phyloP scores from a whole-genome alignment of 2,888 invertebrate species.

The Hartigia nigra region DNA sequence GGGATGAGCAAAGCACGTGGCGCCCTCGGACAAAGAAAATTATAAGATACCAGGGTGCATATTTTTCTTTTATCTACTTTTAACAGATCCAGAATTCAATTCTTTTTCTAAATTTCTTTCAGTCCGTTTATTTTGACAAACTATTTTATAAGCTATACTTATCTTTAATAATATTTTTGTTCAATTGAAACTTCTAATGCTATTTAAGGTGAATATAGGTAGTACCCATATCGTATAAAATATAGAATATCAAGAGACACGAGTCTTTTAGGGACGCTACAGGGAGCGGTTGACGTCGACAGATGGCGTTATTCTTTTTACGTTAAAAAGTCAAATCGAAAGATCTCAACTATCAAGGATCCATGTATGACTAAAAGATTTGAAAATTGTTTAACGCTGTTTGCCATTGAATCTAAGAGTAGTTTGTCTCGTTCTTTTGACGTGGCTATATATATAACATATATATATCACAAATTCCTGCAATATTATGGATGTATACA shows the following conservation, averaged over 20 bases:
- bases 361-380: background rate
- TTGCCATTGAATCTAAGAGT: background rate
- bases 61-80: background rate
- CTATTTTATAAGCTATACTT: background rate
- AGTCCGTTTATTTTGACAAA: background rate
- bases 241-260: background rate
- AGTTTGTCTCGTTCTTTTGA: background rate
- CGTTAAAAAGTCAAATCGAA: background rate
- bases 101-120: background rate
- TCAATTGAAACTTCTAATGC: background rate
- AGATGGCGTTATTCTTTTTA: background rate
- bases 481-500: background rate
- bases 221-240: background rate
- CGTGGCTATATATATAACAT: background rate
- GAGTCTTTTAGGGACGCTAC: background rate
- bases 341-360: background rate
- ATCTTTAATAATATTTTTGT: background rate
- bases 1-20: constrained; percentile 33
- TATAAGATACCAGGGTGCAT: constrained; percentile 16
- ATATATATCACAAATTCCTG: background rate
- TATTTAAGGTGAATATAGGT: background rate
- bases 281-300: background rate
- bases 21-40: constrained; percentile 37
- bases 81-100: background rate
- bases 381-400: background rate